Evolutionary conservation across 2,113 vertebrate species (phyloP), one percentile per base, ranked within the genome.

Genomic region (Anolis sagrei): DNA sequence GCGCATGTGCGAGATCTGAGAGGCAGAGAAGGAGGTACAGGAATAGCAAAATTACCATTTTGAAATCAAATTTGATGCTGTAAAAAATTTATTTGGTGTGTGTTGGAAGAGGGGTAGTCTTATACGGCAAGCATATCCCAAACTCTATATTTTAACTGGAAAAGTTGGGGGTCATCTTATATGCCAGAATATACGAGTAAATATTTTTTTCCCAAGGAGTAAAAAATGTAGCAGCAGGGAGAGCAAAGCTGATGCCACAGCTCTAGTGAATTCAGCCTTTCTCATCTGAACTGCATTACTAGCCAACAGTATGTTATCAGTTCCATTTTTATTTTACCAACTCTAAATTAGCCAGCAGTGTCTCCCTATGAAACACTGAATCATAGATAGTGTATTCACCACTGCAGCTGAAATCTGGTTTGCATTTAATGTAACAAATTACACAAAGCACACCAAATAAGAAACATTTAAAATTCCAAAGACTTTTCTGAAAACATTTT

Each of bases 391-490:
- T 94, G 93, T 83, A 77, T 84, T 87, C 75, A 88, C 91, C 91
- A 87, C 79, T 92, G 92, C 81, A 49, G 48, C 1, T 87, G 62
- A 88, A 93, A 93, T 95, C 95, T 95, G 96, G 87, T 95, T 96
- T 92, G 61, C 85, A 95, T 96, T 96, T 95, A 91, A 92, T 89
- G 92, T 87, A 79, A 94, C 93, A 91, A 93, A 95, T 94, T 94
- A 91, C 89, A 94, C 92, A 95, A 95, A 96, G 92, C 90, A 92
- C 91, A 90, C 92, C 87, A 93, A 93, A 94, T 91, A 91, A 80
- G 93, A 92, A 91, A 88, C 88, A 84, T 90, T 96, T 94, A 87
- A 91, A 94, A 93, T 93, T 93, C 93, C 94, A 92, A 44, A 95
- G 89, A 84, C 81, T 92, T 86, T 84, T 90, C 89, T 92, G 87